Conservation (phyloP, 2,888 invertebrate genomes). For the Hypomecis atomaria region DNA sequence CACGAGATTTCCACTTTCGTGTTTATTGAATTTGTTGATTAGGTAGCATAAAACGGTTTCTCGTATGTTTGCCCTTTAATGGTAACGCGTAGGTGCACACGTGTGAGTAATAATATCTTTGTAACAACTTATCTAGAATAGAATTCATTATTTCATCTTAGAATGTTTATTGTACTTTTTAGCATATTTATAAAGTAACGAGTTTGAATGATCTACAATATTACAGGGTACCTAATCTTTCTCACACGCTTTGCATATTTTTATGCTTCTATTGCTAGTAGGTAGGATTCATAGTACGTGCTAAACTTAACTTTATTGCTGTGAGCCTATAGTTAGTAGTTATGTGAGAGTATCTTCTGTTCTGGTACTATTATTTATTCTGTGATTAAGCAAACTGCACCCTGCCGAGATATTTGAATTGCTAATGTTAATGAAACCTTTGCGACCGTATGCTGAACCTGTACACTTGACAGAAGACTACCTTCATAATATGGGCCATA, state of each 20-base stretch:
- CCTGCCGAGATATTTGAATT: constrained; percentile 60
- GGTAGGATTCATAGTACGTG: too few species aligned
- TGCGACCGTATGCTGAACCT: constrained; percentile 35
- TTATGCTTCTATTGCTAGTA: too few species aligned
- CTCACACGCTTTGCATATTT: too few species aligned
- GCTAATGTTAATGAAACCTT: constrained; percentile 61
- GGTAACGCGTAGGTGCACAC: constrained; percentile 31
- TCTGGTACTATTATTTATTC: too few species aligned
- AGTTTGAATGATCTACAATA: too few species aligned
- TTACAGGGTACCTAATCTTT: too few species aligned
- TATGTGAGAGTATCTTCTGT: too few species aligned
- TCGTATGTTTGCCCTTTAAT: constrained; percentile 32
- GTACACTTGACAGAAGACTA: constrained; percentile 24
- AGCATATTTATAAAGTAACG: too few species aligned
- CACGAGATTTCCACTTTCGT: constrained; percentile 22
- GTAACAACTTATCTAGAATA: constrained; percentile 20
- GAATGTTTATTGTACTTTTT: constrained; percentile 17
- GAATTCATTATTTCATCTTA: constrained; percentile 23
- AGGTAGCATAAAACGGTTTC: constrained; percentile 23
- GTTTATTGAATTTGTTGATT: constrained; percentile 40
- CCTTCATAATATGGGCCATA: background rate
- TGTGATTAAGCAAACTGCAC: constrained; percentile 34
- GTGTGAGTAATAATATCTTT: constrained; percentile 18
- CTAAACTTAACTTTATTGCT: too few species aligned
- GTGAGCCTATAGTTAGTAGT: too few species aligned